Percentiles rank a stretch among this genome's conserved stretches.
Evolutionary conservation across 2,888 invertebrate genomes (phyloP).

Genomic region (Anoplius nigerrimus): DNA sequence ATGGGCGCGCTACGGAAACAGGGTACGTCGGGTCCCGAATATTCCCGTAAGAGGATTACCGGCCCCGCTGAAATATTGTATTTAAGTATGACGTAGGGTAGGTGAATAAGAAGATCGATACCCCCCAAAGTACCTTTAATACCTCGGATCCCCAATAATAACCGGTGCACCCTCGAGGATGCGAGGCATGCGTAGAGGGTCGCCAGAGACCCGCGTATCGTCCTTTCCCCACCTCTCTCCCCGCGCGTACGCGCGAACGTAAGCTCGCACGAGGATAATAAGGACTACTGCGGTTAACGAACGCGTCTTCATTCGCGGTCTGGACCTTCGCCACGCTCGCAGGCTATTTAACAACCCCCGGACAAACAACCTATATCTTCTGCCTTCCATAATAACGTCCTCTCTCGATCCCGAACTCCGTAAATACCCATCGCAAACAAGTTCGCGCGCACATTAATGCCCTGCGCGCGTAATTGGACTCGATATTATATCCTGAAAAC

Average conservation of each 20-base stretch:
- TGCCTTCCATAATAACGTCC: conserved; percentile 32
- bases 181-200: neutral
- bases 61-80: conserved; percentile 51
- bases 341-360: conserved; percentile 60
- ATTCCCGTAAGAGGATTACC: conserved; percentile 52
- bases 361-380: conserved; percentile 57
- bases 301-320: conserved; percentile 44
- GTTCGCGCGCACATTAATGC: conserved; percentile 42
- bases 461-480: conserved; percentile 16
- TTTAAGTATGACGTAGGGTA: conserved; percentile 50
- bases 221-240: conserved; percentile 10
- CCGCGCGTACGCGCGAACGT: conserved; percentile 30
- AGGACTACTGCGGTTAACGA: neutral
- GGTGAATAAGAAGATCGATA: conserved; percentile 55
- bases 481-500: conserved; percentile 8
- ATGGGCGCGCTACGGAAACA: neutral
- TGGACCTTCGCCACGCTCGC: conserved; percentile 39
- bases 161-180: conserved; percentile 34
- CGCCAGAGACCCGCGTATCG: conserved; percentile 6
- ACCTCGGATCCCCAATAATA: conserved; percentile 55
- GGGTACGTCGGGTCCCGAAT: conserved; percentile 26
- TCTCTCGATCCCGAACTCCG: conserved; percentile 12
- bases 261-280: conserved; percentile 10
- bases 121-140: conserved; percentile 47
- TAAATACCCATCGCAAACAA: conserved; percentile 38